Percentiles rank a stretch among this genome's conserved stretches.
Conservation (phyloP, 1,140 invertebrate genomes). For the Diachasma alloeum region DNA sequence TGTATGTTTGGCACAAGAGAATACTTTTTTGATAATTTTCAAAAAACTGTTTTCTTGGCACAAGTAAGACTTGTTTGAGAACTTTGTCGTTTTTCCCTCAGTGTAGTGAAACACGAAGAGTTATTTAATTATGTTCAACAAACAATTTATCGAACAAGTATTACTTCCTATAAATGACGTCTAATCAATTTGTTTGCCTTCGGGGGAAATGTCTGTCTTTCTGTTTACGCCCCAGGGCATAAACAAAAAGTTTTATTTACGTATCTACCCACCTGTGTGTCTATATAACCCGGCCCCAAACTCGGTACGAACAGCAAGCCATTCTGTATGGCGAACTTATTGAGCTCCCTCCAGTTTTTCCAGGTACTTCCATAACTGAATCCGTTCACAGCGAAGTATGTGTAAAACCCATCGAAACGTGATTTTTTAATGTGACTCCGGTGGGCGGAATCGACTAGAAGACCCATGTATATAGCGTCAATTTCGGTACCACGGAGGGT, state of each 20-base stretch:
- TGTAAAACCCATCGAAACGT: constrained; percentile 72
- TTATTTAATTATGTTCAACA: too few relatives aligned
- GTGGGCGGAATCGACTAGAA: constrained; percentile 61
- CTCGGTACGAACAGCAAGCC: constrained; percentile 69
- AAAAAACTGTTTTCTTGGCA: too few relatives aligned
- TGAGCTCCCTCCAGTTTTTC: constrained; percentile 71
- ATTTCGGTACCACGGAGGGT: constrained; percentile 64
- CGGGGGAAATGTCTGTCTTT: background rate
- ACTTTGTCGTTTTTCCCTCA: too few relatives aligned
- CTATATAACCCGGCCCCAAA: constrained; percentile 70
- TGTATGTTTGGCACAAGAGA: too few relatives aligned
- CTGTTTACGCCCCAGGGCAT: background rate
- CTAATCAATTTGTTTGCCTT: too few relatives aligned
- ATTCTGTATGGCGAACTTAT: constrained; percentile 67
- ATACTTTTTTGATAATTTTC: too few relatives aligned
- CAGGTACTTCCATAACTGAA: constrained; percentile 71
- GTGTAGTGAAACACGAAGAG: too few relatives aligned
- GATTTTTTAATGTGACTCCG: constrained; percentile 65
- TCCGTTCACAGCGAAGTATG: constrained; percentile 70
- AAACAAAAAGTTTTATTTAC: background rate
- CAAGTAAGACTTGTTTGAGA: too few relatives aligned
- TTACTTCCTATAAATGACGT: too few relatives aligned
- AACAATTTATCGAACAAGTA: too few relatives aligned
- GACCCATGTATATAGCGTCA: constrained; percentile 69
- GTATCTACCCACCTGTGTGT: constrained; percentile 60